Evolutionary conservation across 2,797 vertebrate species (phyloP).

Genomic region (Halcyon leucocephala): DNA sequence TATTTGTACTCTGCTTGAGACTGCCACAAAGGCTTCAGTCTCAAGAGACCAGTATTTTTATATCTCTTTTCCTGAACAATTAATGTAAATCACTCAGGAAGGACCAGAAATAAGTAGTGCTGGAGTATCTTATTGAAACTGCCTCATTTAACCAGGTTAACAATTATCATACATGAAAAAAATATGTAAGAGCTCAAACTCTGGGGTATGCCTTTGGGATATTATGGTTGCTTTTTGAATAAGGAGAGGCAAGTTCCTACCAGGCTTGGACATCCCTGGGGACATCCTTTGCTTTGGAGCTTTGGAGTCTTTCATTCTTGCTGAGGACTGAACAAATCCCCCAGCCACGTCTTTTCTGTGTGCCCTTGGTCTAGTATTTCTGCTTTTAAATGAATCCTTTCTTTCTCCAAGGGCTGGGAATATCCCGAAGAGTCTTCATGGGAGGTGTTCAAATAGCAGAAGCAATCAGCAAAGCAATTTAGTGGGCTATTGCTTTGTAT

Average conservation of each 20-base stretch:
- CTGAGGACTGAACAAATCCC: neutral
- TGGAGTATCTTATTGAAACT: neutral
- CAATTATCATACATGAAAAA: neutral
- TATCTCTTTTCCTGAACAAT: slow-evolving; percentile 47
- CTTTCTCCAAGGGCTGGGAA: neutral
- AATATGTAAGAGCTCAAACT: neutral
- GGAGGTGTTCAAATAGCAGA: neutral
- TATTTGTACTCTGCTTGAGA: neutral
- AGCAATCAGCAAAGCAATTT: neutral
- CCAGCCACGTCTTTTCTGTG: neutral
- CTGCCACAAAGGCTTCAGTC: slow-evolving; percentile 1
- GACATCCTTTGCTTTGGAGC: neutral
- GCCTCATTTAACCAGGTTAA: neutral
- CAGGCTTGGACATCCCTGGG: neutral
- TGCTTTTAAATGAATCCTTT: neutral
- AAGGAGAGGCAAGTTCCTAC: neutral
- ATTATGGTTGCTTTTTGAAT: neutral
- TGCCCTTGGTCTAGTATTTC: neutral
- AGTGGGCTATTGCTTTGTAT: neutral
- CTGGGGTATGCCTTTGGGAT: neutral
- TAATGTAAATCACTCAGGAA: slow-evolving; percentile 34
- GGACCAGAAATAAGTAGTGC: neutral
- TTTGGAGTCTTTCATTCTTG: neutral
- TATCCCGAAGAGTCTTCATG: neutral
- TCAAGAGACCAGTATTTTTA: slow-evolving; percentile 30